A percentile compares a stretch with the other conserved stretches of the same genome.
phyloP scores from a whole-genome alignment of 2,888 invertebrate species.

The Linnaemya tessellans region DNA sequence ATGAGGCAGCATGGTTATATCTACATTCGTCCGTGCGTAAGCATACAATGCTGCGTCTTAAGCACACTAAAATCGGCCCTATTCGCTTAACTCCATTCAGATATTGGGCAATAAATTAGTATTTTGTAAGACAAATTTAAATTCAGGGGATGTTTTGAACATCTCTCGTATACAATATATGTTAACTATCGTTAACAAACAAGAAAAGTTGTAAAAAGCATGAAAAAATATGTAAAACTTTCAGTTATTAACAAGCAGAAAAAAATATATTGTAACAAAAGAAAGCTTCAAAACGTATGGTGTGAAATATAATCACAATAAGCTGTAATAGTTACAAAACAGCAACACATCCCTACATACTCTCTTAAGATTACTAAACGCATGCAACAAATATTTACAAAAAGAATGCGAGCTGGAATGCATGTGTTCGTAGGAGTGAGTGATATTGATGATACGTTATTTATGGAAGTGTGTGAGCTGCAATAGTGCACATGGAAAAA shows the following conservation, averaged over 20 bases:
- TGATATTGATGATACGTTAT: background rate
- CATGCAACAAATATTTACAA: conserved; percentile 44
- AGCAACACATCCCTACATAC: background rate
- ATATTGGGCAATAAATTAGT: too few species aligned
- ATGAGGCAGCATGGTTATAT: too few species aligned
- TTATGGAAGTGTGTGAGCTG: conserved; percentile 6
- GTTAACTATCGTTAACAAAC: background rate
- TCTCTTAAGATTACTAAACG: conserved; percentile 10
- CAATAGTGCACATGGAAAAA: conserved; percentile 14
- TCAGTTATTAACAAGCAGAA: conserved; percentile 3
- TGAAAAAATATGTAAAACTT: conserved; percentile 18
- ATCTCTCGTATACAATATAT: background rate
- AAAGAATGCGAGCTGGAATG: conserved; percentile 7
- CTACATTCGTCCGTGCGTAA: too few species aligned
- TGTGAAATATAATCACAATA: conserved; percentile 64
- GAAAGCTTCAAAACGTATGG: conserved; percentile 33
- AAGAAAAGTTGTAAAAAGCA: conserved; percentile 4
- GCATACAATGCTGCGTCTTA: too few species aligned
- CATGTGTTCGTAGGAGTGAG: background rate
- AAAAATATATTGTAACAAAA: conserved; percentile 1
- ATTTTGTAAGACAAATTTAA: too few species aligned
- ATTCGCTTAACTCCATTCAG: too few species aligned
- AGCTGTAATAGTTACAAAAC: conserved; percentile 30
- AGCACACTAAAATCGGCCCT: too few species aligned
- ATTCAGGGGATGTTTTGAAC: too few species aligned